Conservation (phyloP, 2,797 vertebrate genomes). For the Anomalospiza imberbis region DNA sequence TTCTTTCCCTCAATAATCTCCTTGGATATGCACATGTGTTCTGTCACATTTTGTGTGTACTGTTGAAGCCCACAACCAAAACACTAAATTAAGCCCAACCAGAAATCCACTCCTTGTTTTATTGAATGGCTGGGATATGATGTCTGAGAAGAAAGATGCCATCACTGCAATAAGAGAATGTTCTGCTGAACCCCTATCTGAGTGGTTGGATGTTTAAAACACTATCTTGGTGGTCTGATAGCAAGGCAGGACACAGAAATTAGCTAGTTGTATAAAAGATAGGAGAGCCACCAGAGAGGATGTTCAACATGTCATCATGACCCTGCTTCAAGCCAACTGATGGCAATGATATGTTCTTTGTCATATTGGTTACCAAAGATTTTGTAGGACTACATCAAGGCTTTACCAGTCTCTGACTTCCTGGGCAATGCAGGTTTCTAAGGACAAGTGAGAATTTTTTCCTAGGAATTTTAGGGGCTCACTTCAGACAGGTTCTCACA, state of each 20-base stretch:
- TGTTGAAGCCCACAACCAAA: neutral
- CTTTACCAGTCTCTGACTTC: neutral
- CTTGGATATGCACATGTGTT: neutral
- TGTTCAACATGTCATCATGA: accelerated
- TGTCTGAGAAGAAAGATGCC: neutral
- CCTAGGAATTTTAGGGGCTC: neutral
- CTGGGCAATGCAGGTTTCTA: neutral
- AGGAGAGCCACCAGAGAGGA: neutral
- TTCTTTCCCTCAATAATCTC: neutral
- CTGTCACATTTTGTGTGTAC: neutral
- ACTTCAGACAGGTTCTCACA: neutral
- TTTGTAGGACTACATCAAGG: neutral
- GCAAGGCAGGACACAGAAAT: neutral
- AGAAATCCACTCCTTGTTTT: neutral
- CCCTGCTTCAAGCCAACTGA: neutral
- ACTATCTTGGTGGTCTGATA: accelerated
- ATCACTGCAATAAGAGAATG: neutral
- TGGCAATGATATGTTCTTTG: neutral
- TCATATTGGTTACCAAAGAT: neutral
- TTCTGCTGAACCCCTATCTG: neutral
- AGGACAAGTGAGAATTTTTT: neutral
- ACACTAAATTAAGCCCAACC: neutral
- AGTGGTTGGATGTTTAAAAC: neutral
- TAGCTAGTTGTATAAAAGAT: neutral
- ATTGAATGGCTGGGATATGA: neutral